Evolutionary conservation across 1,140 invertebrate species (phyloP).

Genomic region (Lepeophtheirus salmonis): DNA sequence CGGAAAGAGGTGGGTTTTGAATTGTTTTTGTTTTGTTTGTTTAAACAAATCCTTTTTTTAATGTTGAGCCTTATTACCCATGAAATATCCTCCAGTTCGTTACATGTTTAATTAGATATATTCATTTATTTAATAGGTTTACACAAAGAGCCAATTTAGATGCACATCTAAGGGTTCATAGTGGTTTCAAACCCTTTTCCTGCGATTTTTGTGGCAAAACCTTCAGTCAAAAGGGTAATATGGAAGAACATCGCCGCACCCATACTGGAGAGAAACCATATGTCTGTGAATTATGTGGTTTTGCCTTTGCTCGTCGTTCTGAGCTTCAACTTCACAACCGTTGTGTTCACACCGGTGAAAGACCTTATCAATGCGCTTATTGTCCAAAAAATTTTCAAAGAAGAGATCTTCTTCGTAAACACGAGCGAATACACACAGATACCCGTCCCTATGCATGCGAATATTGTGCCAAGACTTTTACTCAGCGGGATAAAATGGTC

Average conservation of each 20-base stretch:
- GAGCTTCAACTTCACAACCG: constrained; percentile 15
- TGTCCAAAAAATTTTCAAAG: constrained; percentile 49
- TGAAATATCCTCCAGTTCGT: not conserved
- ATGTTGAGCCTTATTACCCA: not conserved
- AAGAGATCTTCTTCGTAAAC: constrained; percentile 15
- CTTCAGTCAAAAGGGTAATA: constrained; percentile 76
- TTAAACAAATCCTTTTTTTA: not conserved
- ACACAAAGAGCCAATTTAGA: constrained; percentile 17
- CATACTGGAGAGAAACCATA: constrained; percentile 67
- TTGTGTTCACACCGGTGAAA: constrained; percentile 44
- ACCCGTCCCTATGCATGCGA: constrained; percentile 36
- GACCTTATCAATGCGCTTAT: constrained; percentile 58
- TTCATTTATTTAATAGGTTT: constrained; percentile 1
- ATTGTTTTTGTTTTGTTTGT: not conserved
- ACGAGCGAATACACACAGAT: constrained; percentile 34
- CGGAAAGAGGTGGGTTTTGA: constrained; percentile 10
- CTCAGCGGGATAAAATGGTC: constrained; percentile 24
- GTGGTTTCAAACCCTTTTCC: constrained; percentile 39
- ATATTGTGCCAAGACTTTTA: constrained; percentile 36
- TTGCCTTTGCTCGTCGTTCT: constrained; percentile 5
- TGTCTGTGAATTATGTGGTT: constrained; percentile 66
- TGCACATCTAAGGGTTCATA: constrained; percentile 12
- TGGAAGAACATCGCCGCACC: constrained; percentile 72
- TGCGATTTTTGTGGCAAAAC: constrained; percentile 82
- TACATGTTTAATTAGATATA: not conserved